A percentile compares a stretch with the other conserved stretches of the same genome.
Conservation (phyloP, 2,888 invertebrate species). For the Tinea trinotella region DNA sequence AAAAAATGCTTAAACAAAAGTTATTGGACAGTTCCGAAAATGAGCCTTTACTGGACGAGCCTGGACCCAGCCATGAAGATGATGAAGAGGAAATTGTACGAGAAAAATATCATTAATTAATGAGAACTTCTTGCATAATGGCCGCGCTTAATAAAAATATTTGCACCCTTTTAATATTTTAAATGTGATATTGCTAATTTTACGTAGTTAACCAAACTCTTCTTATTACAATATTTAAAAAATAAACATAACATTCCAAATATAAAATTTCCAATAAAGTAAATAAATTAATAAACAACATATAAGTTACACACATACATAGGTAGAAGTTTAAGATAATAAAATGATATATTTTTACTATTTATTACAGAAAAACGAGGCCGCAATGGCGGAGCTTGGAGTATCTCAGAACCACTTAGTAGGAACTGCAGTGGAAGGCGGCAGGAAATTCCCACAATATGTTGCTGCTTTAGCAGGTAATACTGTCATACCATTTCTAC, state of each 20-base stretch:
- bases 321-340: background rate
- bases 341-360: background rate
- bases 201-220: too few relatives aligned
- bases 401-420: conserved; percentile 73
- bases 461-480: conserved; percentile 76
- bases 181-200: too few relatives aligned
- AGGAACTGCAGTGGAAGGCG: conserved; percentile 43
- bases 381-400: conserved; percentile 69
- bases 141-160: too few relatives aligned
- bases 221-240: too few relatives aligned
- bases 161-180: too few relatives aligned
- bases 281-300: too few relatives aligned
- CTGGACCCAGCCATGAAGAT: background rate
- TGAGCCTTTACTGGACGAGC: conserved; percentile 11
- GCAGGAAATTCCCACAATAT: conserved; percentile 75
- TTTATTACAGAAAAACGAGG: conserved; percentile 48
- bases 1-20: conserved; percentile 2
- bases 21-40: conserved; percentile 16
- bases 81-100: background rate
- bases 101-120: too few relatives aligned
- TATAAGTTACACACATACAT: too few relatives aligned
- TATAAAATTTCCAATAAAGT: too few relatives aligned
- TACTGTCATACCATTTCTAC: too few relatives aligned
- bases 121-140: too few relatives aligned
- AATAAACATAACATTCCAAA: too few relatives aligned